Percentiles rank a stretch among this genome's conserved stretches.
phyloP scores from a whole-genome alignment of 1,140 invertebrate species.

The Bombus impatiens region DNA sequence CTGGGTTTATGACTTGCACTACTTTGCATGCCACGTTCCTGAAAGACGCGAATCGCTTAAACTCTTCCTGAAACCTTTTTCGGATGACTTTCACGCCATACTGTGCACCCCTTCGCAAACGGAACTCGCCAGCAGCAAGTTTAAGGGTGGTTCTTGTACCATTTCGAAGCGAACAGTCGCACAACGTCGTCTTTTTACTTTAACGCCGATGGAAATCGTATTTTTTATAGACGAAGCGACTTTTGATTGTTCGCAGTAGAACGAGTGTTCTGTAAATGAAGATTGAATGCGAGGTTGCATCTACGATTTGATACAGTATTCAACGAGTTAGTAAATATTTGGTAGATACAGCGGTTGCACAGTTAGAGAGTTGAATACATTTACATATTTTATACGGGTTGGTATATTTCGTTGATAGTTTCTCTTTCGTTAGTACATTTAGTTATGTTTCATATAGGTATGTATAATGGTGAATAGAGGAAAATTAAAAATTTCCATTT shows the following conservation, averaged over 20 bases:
- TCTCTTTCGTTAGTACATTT: too few relatives aligned
- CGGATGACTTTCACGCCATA: constrained; percentile 34
- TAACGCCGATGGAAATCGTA: constrained; percentile 2
- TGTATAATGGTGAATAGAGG: too few relatives aligned
- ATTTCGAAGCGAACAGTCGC: constrained; percentile 21
- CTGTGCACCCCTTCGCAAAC: neutral
- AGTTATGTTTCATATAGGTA: too few relatives aligned
- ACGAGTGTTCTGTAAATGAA: too few relatives aligned
- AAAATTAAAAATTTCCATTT: too few relatives aligned
- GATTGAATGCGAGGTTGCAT: too few relatives aligned
- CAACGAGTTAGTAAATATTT: too few relatives aligned
- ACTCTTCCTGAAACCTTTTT: constrained; percentile 56
- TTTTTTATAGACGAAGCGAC: neutral
- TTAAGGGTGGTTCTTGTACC: constrained; percentile 19
- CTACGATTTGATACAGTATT: too few relatives aligned
- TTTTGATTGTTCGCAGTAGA: neutral
- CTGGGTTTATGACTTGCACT: constrained; percentile 61
- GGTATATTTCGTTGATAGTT: too few relatives aligned
- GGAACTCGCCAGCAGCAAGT: neutral
- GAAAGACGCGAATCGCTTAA: constrained; percentile 59
- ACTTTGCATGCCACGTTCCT: constrained; percentile 50
- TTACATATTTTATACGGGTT: too few relatives aligned
- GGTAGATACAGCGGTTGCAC: too few relatives aligned
- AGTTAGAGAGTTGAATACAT: too few relatives aligned
- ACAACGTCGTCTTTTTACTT: neutral